phyloP scores from a whole-genome alignment of 37 sponge, comb jelly and placozoan species.

The Hexactinellida sp. region DNA sequence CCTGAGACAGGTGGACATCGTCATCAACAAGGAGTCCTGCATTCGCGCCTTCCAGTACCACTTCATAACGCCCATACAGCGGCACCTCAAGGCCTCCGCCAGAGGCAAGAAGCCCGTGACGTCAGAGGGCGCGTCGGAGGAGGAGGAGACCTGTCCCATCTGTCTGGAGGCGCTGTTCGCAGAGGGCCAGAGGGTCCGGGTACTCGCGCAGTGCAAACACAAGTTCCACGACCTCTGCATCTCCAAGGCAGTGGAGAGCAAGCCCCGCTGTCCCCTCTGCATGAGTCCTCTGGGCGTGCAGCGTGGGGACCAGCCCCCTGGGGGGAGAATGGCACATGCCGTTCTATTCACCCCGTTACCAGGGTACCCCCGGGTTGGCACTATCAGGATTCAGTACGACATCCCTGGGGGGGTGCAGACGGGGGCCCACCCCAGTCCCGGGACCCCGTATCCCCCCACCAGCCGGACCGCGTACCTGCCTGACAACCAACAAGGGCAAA shows the following conservation, averaged over 20 bases:
- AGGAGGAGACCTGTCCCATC: not conserved
- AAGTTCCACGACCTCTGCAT: not conserved
- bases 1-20: not conserved
- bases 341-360: slow-evolving; percentile 25
- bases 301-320: not conserved
- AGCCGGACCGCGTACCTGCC: slow-evolving; percentile 50
- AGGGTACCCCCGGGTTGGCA: slow-evolving; percentile 32
- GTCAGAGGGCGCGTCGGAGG: not conserved
- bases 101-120: not conserved
- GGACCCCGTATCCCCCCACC: not conserved
- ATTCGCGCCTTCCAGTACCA: not conserved
- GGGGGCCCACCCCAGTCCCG: slow-evolving; percentile 52
- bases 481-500: slow-evolving; percentile 34
- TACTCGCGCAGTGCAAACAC: not conserved
- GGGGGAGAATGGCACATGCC: not conserved
- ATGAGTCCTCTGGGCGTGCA: not conserved
- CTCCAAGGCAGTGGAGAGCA: not conserved
- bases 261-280: not conserved
- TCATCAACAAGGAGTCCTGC: not conserved
- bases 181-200: not conserved
- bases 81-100: not conserved
- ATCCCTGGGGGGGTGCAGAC: slow-evolving; percentile 46
- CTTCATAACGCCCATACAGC: not conserved
- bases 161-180: not conserved
- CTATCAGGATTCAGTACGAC: slow-evolving; percentile 40